Base-by-base conservation (phyloP, 2,888 invertebrate genomes). In the Apotomis turbidana region DNA sequence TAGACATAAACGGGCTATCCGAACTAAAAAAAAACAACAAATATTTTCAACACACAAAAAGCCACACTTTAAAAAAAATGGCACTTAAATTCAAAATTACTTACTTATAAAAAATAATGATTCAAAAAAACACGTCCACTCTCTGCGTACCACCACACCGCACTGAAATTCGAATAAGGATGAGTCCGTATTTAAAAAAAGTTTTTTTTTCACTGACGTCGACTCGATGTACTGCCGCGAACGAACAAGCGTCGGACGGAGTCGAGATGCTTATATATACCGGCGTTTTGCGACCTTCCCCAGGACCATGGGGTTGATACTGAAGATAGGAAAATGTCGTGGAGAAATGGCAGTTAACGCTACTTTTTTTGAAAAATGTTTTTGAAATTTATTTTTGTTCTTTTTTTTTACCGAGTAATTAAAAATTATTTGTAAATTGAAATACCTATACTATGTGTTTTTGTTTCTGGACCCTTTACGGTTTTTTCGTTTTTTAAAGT, bases 141-240 rank as follows among this genome's bases (percentile, higher is more conserved):
- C 13, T 51, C 51, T 52, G n/a, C 68, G 12, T 55, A 52, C 13
- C 68, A 72, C 72, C 72, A 58, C 72, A 72, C 68, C 51, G 44
- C 72, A 72, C 72, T 72, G 68, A 59, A 41, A 63, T 13, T 4
- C 13, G 54, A 59, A 62, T 46, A 51, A 57, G 63, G 51, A 68
- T 52, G 58, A 36, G 72, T 71, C 67, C 51, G 49, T 68, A 61
- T 71, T 61, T 71, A 71, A 71, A 71, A 71, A 71, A 67, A 67
- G 55, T 52, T 52, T 68, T 38, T 68, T 52, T 60, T 41, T 54
- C 68, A 68, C 68, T 54, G 62, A 62, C 69, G 69, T 57, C 55
- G 58, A 41, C 13, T 36, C 69, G 69, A 27, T 12, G 36, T 60
- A n/a, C 38, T 13, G 46, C 38, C 62, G 62, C 36, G 10, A 38